Evolutionary conservation across 2,888 invertebrate species (phyloP).

Genomic region (Poecilobothrus nobilitatus): DNA sequence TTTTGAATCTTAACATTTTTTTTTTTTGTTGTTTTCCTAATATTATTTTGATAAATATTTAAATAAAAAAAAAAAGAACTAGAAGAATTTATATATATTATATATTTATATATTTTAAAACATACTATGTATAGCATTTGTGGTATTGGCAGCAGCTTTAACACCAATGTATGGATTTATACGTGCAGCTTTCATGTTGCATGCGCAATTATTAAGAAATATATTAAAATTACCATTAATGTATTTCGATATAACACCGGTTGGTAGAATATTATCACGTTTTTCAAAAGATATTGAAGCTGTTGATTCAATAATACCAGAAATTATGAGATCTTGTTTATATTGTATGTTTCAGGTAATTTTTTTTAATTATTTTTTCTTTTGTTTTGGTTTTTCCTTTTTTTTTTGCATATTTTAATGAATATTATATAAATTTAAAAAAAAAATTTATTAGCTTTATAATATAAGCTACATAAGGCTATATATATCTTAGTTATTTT

Average conservation of each 20-base stretch:
- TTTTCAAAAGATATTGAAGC: slow-evolving; percentile 48
- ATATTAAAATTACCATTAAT: slow-evolving; percentile 48
- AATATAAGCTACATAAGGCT: too few relatives aligned
- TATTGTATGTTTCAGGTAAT: slow-evolving; percentile 52
- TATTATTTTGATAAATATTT: too few relatives aligned
- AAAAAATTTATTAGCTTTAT: background rate
- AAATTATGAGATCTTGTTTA: slow-evolving; percentile 48
- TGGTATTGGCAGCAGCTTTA: slow-evolving; percentile 59
- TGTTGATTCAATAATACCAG: slow-evolving; percentile 42
- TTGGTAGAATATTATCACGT: slow-evolving; percentile 52
- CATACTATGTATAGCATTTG: slow-evolving; percentile 46
- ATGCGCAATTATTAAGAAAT: slow-evolving; percentile 43
- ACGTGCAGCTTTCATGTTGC: slow-evolving; percentile 37
- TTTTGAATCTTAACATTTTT: too few relatives aligned
- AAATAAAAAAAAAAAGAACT: too few relatives aligned
- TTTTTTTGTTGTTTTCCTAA: too few relatives aligned
- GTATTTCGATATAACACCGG: slow-evolving; percentile 56
- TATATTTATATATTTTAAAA: background rate
- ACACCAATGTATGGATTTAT: slow-evolving; percentile 54
- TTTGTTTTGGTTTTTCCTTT: background rate
- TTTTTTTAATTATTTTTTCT: background rate
- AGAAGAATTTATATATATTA: too few relatives aligned
- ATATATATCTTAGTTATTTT: too few relatives aligned
- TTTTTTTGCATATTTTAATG: too few relatives aligned
- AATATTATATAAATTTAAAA: background rate